Conservation (phyloP, 1,140 invertebrate species). For the Chironomus tepperi region DNA sequence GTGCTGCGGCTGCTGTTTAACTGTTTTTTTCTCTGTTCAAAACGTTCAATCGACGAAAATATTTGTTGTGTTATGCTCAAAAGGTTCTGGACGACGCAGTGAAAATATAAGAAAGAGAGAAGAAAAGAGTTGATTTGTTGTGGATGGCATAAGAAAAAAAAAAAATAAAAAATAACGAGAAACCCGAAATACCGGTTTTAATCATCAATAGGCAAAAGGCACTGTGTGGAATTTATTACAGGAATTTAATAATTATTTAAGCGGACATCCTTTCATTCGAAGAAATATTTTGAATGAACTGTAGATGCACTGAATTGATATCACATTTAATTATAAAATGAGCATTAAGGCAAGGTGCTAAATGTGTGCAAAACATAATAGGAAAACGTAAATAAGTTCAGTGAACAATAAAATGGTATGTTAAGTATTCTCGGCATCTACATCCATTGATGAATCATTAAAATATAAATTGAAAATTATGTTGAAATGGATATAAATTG, state of each 20-base stretch:
- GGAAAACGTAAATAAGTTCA: no score
- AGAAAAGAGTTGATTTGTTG: neutral
- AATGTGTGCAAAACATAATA: no score
- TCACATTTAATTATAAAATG: no score
- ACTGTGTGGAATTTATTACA: conserved; percentile 22
- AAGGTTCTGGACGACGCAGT: neutral
- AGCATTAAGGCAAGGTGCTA: no score
- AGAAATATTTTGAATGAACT: neutral
- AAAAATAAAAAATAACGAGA: neutral
- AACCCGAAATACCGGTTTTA: conserved; percentile 18
- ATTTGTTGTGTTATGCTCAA: neutral
- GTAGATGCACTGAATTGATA: neutral
- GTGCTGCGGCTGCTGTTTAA: neutral
- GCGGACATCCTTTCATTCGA: neutral
- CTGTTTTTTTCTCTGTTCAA: neutral
- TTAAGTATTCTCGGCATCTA: no score
- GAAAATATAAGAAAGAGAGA: neutral
- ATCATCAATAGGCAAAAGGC: conserved; percentile 8
- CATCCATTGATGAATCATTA: no score
- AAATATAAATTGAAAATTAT: no score
- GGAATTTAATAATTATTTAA: conserved; percentile 23
- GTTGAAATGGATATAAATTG: no score
- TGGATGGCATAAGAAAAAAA: neutral
- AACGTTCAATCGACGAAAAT: neutral
- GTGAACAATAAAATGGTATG: no score